These are phyloP conservation scores for Aphelinus certus DNA, from an alignment of 1,140 invertebrate species.

Conservation along the genomic window DNA sequence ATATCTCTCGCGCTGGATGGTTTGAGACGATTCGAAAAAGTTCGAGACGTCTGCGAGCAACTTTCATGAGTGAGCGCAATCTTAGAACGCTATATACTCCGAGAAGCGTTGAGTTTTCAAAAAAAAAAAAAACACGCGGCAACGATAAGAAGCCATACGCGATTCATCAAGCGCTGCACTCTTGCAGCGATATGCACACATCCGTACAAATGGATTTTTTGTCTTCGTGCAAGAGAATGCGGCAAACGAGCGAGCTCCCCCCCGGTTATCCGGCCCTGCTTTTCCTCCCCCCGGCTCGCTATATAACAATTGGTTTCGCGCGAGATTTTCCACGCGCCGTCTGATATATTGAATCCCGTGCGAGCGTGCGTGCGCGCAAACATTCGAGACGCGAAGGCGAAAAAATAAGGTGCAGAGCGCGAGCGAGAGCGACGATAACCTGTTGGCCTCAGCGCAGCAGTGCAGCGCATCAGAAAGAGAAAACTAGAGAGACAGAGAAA, in stretches of 20 bases:
- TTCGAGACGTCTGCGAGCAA: too few species aligned
- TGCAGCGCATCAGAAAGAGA: not conserved
- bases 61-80: too few species aligned
- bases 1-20: too few species aligned
- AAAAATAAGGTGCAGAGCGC: conserved; percentile 22
- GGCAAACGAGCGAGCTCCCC: not conserved
- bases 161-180: too few species aligned
- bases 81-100: too few species aligned
- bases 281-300: not conserved
- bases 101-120: too few species aligned
- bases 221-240: too few species aligned
- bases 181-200: too few species aligned
- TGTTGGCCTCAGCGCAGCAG: conserved; percentile 45
- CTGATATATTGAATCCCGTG: not conserved
- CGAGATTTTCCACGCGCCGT: conserved; percentile 24
- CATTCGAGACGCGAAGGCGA: not conserved
- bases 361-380: not conserved
- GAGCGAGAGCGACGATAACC: conserved; percentile 49
- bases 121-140: too few species aligned
- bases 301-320: not conserved
- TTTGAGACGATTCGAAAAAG: too few species aligned
- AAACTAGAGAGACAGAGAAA: not conserved
- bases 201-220: too few species aligned
- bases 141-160: too few species aligned
- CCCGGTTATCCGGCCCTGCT: not conserved